Evolutionary conservation across 2,888 invertebrate species (phyloP), one percentile per base, ranked within the genome.

Genomic region (Thera obeliscata): DNA sequence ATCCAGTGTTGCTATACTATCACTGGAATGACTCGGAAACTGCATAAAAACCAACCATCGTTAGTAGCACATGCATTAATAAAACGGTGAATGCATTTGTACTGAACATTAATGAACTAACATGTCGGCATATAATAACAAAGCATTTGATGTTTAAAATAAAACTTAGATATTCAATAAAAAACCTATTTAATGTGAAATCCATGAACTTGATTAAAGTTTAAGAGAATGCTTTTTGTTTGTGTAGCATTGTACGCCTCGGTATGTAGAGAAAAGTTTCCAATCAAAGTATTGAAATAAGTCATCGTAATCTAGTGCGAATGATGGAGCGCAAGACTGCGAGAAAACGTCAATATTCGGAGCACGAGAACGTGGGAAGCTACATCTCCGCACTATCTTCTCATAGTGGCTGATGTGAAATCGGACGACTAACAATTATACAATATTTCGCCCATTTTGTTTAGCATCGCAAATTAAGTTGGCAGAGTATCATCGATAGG

Each of bases 301-400:
- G 70, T 67, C 64, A 61, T 65, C 58, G 64, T 70, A 67, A 73
- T 72, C 72, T 74, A 74, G 73, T 71, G 59, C 74, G 62, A 70
- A 71, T 73, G 64, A 73, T 67, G 57, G 61, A 70, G 66, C 48
- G 63, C 56, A 65, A 49, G 65, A 62, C 66, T 67, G 63, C 66
- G 72, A 74, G 74, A 74, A 74, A 73, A 72, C 67, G 65, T 72
- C 73, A 74, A 74, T 87, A 90, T 91, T 89, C 84, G 84, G 89
- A 89, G 86, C 87, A 88, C 83, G 84, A 85, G 87, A 85, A 86
- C 91, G 88, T 90, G 89, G 87, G 89, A 90, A 90, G 79, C 83
- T 81, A 81, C 81, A 81, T 83, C 83, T 78, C 80, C 81, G 80
- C 80, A 78, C 81, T 81, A 84, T 54, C 60, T 66, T 60, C 62